Conservation (phyloP, 2,113 vertebrate genomes). For the Gymnorhina tibicen region DNA sequence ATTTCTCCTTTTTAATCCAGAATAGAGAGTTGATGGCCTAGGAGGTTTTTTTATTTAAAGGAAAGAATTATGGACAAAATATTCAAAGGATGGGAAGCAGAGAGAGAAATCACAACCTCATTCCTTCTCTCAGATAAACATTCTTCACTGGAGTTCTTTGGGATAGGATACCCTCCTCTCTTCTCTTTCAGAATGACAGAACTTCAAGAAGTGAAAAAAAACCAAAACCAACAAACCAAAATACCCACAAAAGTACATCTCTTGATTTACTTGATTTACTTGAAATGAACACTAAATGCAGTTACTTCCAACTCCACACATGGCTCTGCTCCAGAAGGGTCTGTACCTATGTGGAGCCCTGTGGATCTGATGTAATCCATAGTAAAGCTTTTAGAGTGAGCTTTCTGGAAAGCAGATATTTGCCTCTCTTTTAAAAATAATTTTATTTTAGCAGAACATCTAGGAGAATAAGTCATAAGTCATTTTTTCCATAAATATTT, state of each 20-base stretch:
- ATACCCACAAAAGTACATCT: not conserved
- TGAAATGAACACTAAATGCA: not conserved
- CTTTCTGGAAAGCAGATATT: not conserved
- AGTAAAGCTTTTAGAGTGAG: not conserved
- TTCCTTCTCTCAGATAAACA: not conserved
- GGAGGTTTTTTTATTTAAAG: not conserved
- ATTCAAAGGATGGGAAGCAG: not conserved
- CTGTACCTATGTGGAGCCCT: accelerated
- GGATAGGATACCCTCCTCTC: not conserved
- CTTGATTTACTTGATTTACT: not conserved
- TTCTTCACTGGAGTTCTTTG: not conserved
- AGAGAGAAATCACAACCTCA: not conserved
- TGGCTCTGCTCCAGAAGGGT: not conserved
- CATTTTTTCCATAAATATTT: not conserved
- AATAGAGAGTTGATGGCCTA: not conserved
- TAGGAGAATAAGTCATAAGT: not conserved
- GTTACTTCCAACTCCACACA: not conserved
- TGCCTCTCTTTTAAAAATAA: not conserved
- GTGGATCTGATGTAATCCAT: not conserved
- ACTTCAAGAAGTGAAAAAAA: not conserved
- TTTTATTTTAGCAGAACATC: not conserved
- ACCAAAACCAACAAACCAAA: not conserved
- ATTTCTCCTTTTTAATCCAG: not conserved
- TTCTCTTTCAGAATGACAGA: not conserved
- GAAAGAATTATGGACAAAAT: not conserved